Evolutionary conservation across 2,888 invertebrate species (phyloP), one percentile per base, ranked within the genome.

Genomic region (Penaeus monodon): DNA sequence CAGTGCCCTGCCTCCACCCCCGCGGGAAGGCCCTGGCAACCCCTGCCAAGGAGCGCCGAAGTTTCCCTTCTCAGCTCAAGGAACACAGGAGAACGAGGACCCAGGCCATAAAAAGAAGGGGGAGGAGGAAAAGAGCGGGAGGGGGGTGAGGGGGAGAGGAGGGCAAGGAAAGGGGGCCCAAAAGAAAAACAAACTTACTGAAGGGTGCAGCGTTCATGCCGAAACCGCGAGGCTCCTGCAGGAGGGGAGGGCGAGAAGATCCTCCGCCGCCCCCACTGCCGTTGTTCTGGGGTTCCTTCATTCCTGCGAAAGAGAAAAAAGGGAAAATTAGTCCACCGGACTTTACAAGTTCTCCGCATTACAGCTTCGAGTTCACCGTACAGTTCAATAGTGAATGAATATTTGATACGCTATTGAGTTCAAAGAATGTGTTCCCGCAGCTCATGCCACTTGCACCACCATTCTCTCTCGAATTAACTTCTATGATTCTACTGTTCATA

Each of bases 171-270:
- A 57, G 3, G 57, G 57, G 57, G 14, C 57, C 57, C 57, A 57
- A 57, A 57, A 57, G 17, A 79, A 57, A 27, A 79, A 64, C 20
- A 29, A 66, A 88, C 85, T 78, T 84, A 86, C 88, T 86, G 86
- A 88, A 82, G 73, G 86, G 88, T 14, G 84, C 49, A 74, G 81
- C 82, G 84, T 83, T 84, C 89, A 86, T 86, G 65, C 89, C 89
- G 81, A 89, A 89, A 44, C 86, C 86, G 44, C 90, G 87, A 17
- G 90, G 90, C 68, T 90, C 90, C 77, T 87, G 87, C 44, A 90
- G 88, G 76, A 90, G 84, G 22, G 90, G 90, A 63, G 90, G 90
- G 29, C 90, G 85, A 33, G 90, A 88, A 1, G 89, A 89, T 7
- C 89, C 88, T 65, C 86, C 73, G 57, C 84, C 57, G n/a, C 76